Conservation (phyloP, 2,113 vertebrate species). For the Microtus pennsylvanicus region DNA sequence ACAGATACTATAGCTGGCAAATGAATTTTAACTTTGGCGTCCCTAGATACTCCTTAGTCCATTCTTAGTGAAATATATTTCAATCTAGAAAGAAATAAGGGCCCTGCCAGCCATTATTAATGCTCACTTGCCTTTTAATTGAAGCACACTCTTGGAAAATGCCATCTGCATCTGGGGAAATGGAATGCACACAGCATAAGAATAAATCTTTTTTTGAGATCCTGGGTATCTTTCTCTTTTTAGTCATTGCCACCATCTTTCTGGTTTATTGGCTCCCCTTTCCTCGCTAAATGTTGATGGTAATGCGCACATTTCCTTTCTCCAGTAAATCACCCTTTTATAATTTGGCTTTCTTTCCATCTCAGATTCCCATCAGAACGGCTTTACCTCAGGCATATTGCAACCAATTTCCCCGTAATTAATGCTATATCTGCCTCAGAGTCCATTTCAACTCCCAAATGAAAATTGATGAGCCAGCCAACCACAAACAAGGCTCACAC, state of each 20-base stretch:
- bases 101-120: slow-evolving; percentile 70
- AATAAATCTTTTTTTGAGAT: slow-evolving; percentile 72
- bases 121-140: slow-evolving; percentile 78
- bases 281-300: slow-evolving; percentile 67
- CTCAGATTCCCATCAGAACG: slow-evolving; percentile 83
- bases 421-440: slow-evolving; percentile 84
- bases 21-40: slow-evolving; percentile 68
- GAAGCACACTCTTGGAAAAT: slow-evolving; percentile 72
- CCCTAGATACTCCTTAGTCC: slow-evolving; percentile 34
- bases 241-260: slow-evolving; percentile 74
- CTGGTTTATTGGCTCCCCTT: slow-evolving; percentile 80
- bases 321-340: slow-evolving; percentile 83
- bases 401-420: slow-evolving; percentile 85
- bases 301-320: slow-evolving; percentile 80
- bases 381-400: slow-evolving; percentile 83
- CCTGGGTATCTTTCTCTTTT: slow-evolving; percentile 30
- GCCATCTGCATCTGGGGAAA: slow-evolving; percentile 62
- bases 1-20: slow-evolving; percentile 31
- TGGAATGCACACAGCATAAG: slow-evolving; percentile 60
- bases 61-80: slow-evolving; percentile 73
- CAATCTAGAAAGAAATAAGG: slow-evolving; percentile 67
- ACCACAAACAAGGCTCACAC: slow-evolving; percentile 75
- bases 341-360: slow-evolving; percentile 82
- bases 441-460: slow-evolving; percentile 82
- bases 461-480: slow-evolving; percentile 85